phyloP scores from a whole-genome alignment of 92 coral and sea anemone species.

The Nematostella vectensis region DNA sequence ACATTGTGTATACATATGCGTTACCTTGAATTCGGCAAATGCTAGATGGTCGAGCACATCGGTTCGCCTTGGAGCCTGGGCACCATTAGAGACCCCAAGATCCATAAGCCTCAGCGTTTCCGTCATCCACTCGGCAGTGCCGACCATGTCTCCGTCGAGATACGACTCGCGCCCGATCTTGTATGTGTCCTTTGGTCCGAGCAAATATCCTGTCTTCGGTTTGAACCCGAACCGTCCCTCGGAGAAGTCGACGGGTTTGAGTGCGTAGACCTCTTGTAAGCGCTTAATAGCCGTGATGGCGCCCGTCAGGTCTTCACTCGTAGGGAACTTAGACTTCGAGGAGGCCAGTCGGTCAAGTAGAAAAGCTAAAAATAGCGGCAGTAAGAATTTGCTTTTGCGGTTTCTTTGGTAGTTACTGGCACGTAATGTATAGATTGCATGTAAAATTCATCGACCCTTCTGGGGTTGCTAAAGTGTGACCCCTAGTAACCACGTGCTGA shows the following conservation, averaged over 20 bases:
- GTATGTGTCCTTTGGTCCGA: conserved; percentile 69
- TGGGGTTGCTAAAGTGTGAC: too few species aligned
- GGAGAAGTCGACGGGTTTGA: conserved; percentile 71
- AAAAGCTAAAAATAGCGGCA: not conserved
- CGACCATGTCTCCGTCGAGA: conserved; percentile 40
- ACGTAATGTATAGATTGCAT: too few species aligned
- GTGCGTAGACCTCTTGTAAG: conserved; percentile 78
- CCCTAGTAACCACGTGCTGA: too few species aligned
- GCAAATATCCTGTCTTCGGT: conserved; percentile 13
- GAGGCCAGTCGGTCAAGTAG: conserved; percentile 47
- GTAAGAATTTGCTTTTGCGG: not conserved
- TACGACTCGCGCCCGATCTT: conserved; percentile 70
- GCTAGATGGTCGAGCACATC: conserved; percentile 86
- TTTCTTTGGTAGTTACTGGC: not conserved
- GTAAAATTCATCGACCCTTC: too few species aligned
- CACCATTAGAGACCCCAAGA: conserved; percentile 29
- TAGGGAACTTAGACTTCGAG: conserved; percentile 50
- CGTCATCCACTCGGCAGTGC: conserved; percentile 78
- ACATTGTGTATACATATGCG: too few species aligned
- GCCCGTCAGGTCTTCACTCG: conserved; percentile 66
- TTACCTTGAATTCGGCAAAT: conserved; percentile 79
- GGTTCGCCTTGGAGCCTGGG: conserved; percentile 24
- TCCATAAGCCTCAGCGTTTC: conserved; percentile 75
- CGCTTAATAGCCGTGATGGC: conserved; percentile 81
- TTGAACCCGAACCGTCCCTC: conserved; percentile 55